A percentile compares a stretch with the other conserved stretches of the same genome.
Evolutionary conservation across 2,888 invertebrate species (phyloP).

Genomic region (Incurvaria masculella): DNA sequence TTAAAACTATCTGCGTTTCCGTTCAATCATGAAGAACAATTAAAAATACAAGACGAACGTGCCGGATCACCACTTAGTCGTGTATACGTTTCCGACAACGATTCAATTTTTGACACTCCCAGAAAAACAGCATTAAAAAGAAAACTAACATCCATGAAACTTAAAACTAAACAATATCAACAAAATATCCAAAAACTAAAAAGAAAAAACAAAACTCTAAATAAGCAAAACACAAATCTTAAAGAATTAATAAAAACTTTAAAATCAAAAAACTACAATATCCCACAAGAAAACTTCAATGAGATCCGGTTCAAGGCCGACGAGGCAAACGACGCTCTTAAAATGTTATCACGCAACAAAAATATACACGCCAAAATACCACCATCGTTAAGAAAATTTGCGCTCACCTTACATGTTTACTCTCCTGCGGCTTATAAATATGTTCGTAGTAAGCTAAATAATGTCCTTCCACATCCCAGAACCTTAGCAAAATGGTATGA

Average conservation of each 20-base stretch:
- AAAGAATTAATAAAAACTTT: conserved; percentile 1
- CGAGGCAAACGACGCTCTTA: background rate
- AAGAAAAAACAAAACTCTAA: conserved; percentile 1
- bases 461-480: conserved; percentile 10
- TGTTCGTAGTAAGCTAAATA: conserved; percentile 7
- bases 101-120: conserved; percentile 9
- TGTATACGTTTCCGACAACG: conserved; percentile 7
- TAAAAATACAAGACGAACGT: too few relatives aligned
- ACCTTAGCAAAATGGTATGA: conserved; percentile 11
- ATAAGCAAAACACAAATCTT: background rate
- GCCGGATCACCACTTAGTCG: conserved; percentile 2
- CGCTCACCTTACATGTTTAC: conserved; percentile 5
- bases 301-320: background rate
- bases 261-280: background rate
- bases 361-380: background rate
- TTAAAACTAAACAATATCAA: too few relatives aligned
- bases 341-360: background rate
- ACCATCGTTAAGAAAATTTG: conserved; percentile 2
- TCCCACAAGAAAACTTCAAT: background rate
- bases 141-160: conserved; percentile 1
- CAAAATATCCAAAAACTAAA: too few relatives aligned
- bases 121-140: conserved; percentile 7
- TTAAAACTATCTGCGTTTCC: too few relatives aligned
- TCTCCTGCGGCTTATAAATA: conserved; percentile 12
- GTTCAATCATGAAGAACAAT: too few relatives aligned